Conservation (phyloP, 1,140 invertebrate genomes). For the Drosophila lowei region DNA sequence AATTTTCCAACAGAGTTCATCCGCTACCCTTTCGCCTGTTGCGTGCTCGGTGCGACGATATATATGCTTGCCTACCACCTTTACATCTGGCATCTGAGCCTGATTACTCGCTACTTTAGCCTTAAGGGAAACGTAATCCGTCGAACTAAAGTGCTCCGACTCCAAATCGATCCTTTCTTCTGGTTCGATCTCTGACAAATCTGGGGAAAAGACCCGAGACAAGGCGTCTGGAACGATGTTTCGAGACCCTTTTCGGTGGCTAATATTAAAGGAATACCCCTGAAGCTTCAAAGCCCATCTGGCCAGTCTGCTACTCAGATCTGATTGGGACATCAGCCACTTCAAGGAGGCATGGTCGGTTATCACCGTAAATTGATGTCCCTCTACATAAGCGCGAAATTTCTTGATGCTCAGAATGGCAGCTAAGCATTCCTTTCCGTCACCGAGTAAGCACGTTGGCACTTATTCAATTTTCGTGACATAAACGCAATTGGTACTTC, state of each 20-base stretch:
- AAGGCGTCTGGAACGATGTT: too few species aligned
- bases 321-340: slow-evolving; percentile 2
- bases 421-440: too few species aligned
- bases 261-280: not conserved
- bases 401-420: not conserved
- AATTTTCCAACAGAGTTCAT: too few species aligned
- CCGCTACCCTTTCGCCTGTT: too few species aligned
- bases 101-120: not conserved
- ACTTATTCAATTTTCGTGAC: too few species aligned
- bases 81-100: slow-evolving; percentile 1
- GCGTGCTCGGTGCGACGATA: not conserved
- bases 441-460: too few species aligned
- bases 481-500: too few species aligned
- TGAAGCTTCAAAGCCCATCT: not conserved
- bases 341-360: slow-evolving; percentile 4
- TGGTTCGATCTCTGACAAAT: too few species aligned
- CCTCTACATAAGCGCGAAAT: not conserved
- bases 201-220: too few species aligned
- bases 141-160: too few species aligned
- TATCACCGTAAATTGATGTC: not conserved
- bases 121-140: not conserved
- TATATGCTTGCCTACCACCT: slow-evolving; percentile 1
- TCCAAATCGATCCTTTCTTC: too few species aligned
- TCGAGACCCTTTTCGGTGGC: too few species aligned
- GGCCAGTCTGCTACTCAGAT: not conserved